A percentile compares a stretch with the other conserved stretches of the same genome.
phyloP scores from a whole-genome alignment of 2,888 invertebrate genomes.

The Phengaris arion region DNA sequence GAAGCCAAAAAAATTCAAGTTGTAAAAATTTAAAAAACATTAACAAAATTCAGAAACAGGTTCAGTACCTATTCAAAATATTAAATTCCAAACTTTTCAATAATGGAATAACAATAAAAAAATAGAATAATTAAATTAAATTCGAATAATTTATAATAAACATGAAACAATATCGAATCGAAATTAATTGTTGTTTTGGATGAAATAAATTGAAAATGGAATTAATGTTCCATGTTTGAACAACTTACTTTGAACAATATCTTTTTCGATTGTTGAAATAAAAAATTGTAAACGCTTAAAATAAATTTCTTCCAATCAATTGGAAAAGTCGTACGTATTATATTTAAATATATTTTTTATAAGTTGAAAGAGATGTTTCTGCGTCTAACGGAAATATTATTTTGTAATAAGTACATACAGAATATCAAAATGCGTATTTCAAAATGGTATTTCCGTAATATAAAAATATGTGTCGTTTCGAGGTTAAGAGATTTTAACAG shows the following conservation, averaged over 20 bases:
- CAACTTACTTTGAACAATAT: slow-evolving; percentile 10
- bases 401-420: not conserved
- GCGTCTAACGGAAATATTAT: not conserved
- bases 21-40: no score
- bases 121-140: slow-evolving; percentile 1
- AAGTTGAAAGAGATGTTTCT: not conserved
- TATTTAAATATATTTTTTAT: slow-evolving; percentile 5
- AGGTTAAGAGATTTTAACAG: no score
- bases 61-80: no score
- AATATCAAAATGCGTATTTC: no score
- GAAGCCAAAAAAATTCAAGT: no score
- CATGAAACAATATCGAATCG: not conserved
- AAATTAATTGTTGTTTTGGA: slow-evolving; percentile 23
- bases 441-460: no score
- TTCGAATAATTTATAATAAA: slow-evolving; percentile 17
- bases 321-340: not conserved
- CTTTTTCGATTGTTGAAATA: slow-evolving; percentile 16
- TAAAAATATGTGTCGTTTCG: no score
- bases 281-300: slow-evolving; percentile 10
- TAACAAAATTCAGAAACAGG: no score
- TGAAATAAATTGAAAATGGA: not conserved
- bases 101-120: not conserved
- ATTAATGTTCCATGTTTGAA: slow-evolving; percentile 7
- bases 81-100: no score
- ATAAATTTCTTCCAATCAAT: slow-evolving; percentile 19